These are phyloP conservation scores for Cremastinae sp. DNA, from an alignment of 2,888 invertebrate genomes.

Conservation along the genomic window DNA sequence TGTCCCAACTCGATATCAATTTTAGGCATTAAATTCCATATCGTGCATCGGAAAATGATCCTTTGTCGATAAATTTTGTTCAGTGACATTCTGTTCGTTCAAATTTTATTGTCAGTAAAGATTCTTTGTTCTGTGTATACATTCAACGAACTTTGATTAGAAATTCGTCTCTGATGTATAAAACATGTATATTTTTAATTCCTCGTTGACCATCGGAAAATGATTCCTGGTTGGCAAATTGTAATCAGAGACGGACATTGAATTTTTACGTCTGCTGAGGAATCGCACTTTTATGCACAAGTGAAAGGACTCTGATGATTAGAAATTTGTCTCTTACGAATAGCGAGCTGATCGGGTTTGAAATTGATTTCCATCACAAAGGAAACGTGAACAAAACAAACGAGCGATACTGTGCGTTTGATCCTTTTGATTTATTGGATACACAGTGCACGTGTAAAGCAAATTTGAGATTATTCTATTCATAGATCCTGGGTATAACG, in stretches of 20 bases:
- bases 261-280: no score
- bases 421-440: conserved; percentile 32
- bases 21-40: no score
- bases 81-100: background rate
- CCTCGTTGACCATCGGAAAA: no score
- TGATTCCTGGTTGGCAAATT: no score
- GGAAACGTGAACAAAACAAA: background rate
- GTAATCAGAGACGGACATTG: no score
- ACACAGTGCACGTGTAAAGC: background rate
- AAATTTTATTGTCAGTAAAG: no score
- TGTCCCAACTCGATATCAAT: background rate
- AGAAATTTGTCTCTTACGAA: background rate
- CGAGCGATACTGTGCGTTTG: background rate
- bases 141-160: no score
- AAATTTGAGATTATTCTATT: conserved; percentile 26
- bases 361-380: conserved; percentile 16
- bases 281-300: no score
- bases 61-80: background rate
- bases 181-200: no score
- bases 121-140: no score
- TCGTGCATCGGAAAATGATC: no score
- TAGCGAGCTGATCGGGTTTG: background rate
- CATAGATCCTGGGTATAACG: background rate
- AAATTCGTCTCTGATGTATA: no score
- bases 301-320: background rate